phyloP scores from a whole-genome alignment of 1,140 invertebrate genomes.

The Drosophila rufa region DNA sequence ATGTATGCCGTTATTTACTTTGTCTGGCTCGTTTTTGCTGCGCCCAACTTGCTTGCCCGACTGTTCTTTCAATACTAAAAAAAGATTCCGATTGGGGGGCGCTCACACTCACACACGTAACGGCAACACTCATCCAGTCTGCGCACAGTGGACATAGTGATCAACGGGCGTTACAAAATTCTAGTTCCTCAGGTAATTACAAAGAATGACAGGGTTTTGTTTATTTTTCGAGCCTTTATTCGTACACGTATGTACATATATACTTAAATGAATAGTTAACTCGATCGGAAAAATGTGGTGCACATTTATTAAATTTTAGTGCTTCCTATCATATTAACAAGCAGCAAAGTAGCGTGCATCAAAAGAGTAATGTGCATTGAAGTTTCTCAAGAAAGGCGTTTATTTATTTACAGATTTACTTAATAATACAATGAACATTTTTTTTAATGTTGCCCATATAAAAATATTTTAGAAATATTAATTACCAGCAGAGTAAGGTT shows the following conservation, averaged over 20 bases:
- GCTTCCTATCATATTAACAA: conserved; percentile 14
- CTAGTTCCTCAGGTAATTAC: conserved; percentile 1
- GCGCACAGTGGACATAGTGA: conserved; percentile 17
- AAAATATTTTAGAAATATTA: background rate
- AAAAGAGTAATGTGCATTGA: background rate
- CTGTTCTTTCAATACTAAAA: conserved; percentile 59
- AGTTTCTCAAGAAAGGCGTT: background rate
- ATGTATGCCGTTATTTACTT: conserved; percentile 47
- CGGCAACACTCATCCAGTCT: conserved; percentile 35
- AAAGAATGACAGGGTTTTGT: background rate
- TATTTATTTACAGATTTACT: background rate
- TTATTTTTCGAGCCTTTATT: background rate
- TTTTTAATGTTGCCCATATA: background rate
- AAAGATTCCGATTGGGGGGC: conserved; percentile 50
- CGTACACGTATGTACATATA: background rate
- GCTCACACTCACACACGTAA: conserved; percentile 21
- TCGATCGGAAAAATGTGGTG: conserved; percentile 12
- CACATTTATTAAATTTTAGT: conserved; percentile 5
- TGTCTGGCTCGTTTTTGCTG: conserved; percentile 44
- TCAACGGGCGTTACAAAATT: conserved; percentile 2
- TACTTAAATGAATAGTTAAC: background rate
- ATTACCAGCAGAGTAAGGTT: background rate
- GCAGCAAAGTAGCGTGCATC: conserved; percentile 5
- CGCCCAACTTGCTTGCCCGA: conserved; percentile 62
- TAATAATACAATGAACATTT: background rate